Evolutionary conservation across 64 coral and sea anemone genomes (phyloP).

Genomic region (Cladopsammia gracilis): DNA sequence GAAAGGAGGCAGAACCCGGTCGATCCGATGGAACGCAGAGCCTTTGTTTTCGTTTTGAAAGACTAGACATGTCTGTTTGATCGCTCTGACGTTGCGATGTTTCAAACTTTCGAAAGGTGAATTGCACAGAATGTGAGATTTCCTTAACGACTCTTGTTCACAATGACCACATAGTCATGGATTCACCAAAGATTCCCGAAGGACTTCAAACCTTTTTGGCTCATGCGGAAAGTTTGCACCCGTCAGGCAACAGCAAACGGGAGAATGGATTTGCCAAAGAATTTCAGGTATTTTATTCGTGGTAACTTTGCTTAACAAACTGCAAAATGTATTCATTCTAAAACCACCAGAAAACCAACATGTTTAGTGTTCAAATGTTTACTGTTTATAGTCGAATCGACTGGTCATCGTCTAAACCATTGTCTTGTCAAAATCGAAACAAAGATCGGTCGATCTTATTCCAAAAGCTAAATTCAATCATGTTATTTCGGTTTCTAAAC

Average conservation of each 20-base stretch:
- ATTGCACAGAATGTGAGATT: not conserved
- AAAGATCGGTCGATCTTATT: no score
- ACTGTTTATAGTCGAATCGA: not conserved
- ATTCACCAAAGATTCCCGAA: slow-evolving; percentile 15
- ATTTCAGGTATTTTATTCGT: slow-evolving; percentile 54
- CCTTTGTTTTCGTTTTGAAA: not conserved
- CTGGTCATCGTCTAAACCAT: not conserved
- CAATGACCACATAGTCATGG: not conserved
- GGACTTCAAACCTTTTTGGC: slow-evolving; percentile 43
- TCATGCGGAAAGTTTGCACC: slow-evolving; percentile 49
- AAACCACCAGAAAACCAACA: not conserved
- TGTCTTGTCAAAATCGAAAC: not conserved
- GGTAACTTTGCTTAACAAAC: not conserved
- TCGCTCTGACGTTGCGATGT: not conserved
- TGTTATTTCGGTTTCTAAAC: no score
- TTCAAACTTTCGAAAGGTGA: not conserved
- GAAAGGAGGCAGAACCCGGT: not conserved
- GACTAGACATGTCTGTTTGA: not conserved
- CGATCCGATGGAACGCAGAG: not conserved
- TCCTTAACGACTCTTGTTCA: not conserved
- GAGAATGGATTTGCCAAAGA: slow-evolving; percentile 76
- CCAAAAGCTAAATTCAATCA: no score
- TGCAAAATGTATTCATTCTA: not conserved
- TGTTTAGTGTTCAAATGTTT: not conserved
- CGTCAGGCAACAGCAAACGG: slow-evolving; percentile 37